phyloP scores from a whole-genome alignment of 2,113 vertebrate genomes.

The Bos javanicus region DNA sequence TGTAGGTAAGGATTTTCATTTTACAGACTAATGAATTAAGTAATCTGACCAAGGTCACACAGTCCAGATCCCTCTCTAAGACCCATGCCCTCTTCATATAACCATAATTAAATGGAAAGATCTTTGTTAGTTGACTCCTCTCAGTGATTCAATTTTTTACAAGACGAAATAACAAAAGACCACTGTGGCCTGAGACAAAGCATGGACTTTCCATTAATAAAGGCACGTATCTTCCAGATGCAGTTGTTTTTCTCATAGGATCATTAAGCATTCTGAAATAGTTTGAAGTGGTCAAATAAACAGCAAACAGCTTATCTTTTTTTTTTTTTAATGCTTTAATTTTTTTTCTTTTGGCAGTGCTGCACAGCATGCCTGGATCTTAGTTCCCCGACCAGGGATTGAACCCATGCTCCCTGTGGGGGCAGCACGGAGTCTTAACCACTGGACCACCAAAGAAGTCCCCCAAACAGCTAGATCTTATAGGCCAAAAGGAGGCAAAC shows the following conservation, averaged over 20 bases:
- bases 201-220: neutral
- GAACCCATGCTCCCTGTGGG: neutral
- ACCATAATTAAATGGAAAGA: neutral
- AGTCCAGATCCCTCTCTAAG: neutral
- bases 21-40: neutral
- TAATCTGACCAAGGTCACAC: neutral
- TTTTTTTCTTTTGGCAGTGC: neutral
- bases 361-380: neutral
- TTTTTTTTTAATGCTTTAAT: neutral
- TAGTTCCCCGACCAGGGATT: neutral
- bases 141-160: neutral
- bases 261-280: constrained; percentile 4
- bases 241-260: neutral
- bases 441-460: neutral
- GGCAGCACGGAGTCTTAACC: neutral
- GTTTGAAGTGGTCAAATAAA: neutral
- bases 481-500: constrained; percentile 35
- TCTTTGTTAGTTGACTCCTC: neutral
- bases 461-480: neutral
- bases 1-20: neutral
- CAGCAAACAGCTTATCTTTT: neutral
- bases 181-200: neutral
- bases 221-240: neutral
- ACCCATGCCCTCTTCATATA: neutral
- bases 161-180: neutral